These are phyloP conservation scores for Magallana gigas DNA, from an alignment of 1,140 invertebrate species.

Conservation along the genomic window DNA sequence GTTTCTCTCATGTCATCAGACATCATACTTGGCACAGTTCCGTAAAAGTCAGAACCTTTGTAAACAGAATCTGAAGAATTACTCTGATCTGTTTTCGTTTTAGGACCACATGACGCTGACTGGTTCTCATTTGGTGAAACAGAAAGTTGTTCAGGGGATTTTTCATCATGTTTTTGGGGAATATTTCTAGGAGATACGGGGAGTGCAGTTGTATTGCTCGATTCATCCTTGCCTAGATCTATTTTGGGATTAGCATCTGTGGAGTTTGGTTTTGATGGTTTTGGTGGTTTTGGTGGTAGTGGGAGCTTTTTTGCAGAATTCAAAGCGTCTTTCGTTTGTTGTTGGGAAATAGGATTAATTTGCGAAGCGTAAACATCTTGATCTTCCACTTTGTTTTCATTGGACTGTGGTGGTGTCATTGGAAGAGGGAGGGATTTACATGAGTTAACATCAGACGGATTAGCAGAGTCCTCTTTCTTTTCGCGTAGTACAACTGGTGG, in stretches of 20 bases:
- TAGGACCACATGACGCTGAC: too few species aligned
- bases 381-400: neutral
- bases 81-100: too few species aligned
- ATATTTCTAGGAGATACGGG: too few species aligned
- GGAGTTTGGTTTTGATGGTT: neutral
- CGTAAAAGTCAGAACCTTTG: conserved; percentile 6
- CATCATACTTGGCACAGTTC: neutral
- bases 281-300: neutral
- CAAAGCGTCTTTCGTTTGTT: neutral
- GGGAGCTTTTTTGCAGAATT: neutral
- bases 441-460: neutral
- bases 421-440: conserved; percentile 7
- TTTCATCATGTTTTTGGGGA: too few species aligned
- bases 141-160: too few species aligned
- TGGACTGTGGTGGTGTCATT: neutral
- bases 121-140: too few species aligned
- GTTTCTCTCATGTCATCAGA: neutral
- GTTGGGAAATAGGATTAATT: neutral
- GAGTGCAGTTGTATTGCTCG: too few species aligned
- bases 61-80: neutral
- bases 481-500: neutral
- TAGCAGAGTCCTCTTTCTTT: neutral
- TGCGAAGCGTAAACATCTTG: neutral
- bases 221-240: too few species aligned
- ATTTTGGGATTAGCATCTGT: too few species aligned